Conservation (phyloP, 2,113 vertebrate species). For the Phyllostomus hastatus region DNA sequence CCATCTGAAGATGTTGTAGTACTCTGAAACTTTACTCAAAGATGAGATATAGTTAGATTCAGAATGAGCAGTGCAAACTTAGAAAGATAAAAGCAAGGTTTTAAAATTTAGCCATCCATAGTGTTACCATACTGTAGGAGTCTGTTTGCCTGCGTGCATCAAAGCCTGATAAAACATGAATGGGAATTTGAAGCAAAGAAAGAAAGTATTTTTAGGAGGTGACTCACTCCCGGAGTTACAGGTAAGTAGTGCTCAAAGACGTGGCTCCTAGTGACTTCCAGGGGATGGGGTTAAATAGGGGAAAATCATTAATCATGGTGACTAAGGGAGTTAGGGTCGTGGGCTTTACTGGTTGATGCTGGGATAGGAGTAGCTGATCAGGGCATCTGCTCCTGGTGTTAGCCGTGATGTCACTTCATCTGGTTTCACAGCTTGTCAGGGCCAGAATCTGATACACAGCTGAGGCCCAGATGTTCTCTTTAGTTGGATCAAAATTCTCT, state of each 20-base stretch:
- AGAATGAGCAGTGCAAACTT: not conserved
- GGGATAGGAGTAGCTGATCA: not conserved
- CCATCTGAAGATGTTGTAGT: not conserved
- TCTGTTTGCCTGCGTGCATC: not conserved
- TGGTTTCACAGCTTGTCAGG: not conserved
- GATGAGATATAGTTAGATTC: not conserved
- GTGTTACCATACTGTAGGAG: not conserved
- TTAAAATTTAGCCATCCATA: not conserved
- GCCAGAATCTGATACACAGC: not conserved
- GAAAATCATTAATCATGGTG: not conserved
- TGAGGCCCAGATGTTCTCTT: not conserved
- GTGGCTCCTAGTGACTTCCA: not conserved
- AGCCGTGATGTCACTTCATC: not conserved
- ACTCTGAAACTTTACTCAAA: slow-evolving; percentile 1
- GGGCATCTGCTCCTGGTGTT: not conserved
- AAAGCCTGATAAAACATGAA: not conserved
- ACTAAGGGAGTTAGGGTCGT: not conserved
- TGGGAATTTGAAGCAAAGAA: not conserved
- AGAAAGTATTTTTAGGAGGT: not conserved
- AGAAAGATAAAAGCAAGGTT: slow-evolving; percentile 19
- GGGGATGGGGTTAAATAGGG: not conserved
- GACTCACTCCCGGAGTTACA: not conserved
- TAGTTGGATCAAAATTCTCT: not conserved
- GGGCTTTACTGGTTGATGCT: not conserved
- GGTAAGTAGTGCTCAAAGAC: not conserved